Percentiles rank a stretch among this genome's conserved stretches.
These are phyloP conservation scores for Morpho deidamia DNA, from an alignment of 2,888 invertebrate species.

Conservation along the genomic window DNA sequence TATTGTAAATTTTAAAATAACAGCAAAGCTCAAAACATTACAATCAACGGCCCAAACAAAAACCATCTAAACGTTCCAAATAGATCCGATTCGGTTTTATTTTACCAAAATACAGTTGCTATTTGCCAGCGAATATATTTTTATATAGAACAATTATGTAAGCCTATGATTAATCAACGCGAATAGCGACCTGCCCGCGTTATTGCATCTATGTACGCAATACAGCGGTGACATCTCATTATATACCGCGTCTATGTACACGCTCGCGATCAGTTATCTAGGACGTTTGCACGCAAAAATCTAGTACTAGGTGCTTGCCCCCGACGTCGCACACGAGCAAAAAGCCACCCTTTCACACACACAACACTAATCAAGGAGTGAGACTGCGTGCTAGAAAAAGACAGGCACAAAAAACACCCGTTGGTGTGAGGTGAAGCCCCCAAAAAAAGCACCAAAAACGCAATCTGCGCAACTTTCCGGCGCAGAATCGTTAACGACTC, in stretches of 20 bases:
- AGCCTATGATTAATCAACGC: conserved; percentile 70
- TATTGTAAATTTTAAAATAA: neutral
- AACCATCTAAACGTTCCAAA: conserved; percentile 23
- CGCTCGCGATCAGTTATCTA: conserved; percentile 60
- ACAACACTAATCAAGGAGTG: conserved; percentile 44
- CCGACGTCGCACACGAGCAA: conserved; percentile 36
- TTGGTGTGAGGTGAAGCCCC: conserved; percentile 75
- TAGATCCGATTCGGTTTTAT: conserved; percentile 23
- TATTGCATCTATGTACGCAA: conserved; percentile 65
- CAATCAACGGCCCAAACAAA: conserved; percentile 13
- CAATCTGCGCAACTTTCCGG: conserved; percentile 79
- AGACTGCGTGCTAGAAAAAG: conserved; percentile 70
- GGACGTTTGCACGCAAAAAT: conserved; percentile 74
- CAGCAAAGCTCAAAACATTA: neutral
- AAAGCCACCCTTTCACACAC: conserved; percentile 35
- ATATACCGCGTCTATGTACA: conserved; percentile 54
- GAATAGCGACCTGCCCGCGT: conserved; percentile 56
- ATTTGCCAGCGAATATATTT: conserved; percentile 31
- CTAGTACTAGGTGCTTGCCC: conserved; percentile 71
- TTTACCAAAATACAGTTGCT: conserved; percentile 25
- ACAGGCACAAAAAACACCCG: conserved; percentile 74
- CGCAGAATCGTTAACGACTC: conserved; percentile 80
- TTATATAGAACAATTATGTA: conserved; percentile 37
- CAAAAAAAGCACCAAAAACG: conserved; percentile 80
- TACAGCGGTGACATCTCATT: conserved; percentile 71